Evolutionary conservation across 2,797 vertebrate genomes (phyloP).

Genomic region (Calcarius lapponicus): DNA sequence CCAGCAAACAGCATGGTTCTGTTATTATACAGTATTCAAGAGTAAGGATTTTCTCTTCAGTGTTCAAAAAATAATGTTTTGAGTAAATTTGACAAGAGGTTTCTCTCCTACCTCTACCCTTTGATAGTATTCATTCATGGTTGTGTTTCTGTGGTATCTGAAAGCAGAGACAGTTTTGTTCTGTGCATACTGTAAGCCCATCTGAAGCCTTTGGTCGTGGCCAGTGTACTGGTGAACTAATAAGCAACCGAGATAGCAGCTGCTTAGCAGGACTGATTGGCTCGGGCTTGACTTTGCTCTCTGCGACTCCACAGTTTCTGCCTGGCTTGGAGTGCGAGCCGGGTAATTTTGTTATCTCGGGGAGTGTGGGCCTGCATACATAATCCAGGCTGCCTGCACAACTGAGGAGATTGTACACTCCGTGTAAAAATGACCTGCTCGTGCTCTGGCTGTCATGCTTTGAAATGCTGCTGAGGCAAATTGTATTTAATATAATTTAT

Average conservation of each 20-base stretch:
- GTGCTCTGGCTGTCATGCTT: background rate
- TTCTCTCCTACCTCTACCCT: background rate
- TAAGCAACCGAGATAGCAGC: conserved; percentile 50
- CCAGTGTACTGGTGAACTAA: conserved; percentile 8
- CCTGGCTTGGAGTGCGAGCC: background rate
- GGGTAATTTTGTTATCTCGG: background rate
- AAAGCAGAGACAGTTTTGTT: background rate
- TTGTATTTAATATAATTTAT: background rate
- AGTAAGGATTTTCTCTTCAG: conserved; percentile 3
- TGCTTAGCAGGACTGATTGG: conserved; percentile 49
- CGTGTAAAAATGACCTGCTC: background rate
- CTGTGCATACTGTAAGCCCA: background rate
- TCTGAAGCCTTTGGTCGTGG: conserved; percentile 5
- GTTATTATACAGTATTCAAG: background rate
- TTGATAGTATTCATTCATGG: background rate
- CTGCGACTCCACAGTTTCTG: background rate
- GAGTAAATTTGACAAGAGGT: background rate
- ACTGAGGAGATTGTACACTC: background rate
- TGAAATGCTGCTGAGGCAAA: background rate
- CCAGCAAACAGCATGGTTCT: conserved; percentile 24
- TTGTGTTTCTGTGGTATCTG: background rate
- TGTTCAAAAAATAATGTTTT: background rate
- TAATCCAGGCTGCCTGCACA: background rate
- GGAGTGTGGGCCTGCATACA: background rate
- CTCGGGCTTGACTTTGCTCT: background rate